Evolutionary conservation across 2,113 vertebrate species (phyloP).

Genomic region (Stictonetta naevosa): DNA sequence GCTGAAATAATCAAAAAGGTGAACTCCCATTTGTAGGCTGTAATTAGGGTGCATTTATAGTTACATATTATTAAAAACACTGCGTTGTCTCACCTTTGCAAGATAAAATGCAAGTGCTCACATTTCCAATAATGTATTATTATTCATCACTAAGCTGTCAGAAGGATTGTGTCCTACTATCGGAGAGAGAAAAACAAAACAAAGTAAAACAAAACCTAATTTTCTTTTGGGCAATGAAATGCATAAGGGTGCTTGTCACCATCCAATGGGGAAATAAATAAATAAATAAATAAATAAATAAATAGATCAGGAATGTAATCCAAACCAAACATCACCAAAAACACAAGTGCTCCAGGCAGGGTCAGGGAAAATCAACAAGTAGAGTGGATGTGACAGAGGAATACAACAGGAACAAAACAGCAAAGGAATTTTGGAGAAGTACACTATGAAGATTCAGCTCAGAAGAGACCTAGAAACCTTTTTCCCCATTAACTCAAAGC

Average conservation of each 20-base stretch:
- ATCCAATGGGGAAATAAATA: not conserved
- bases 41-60: not conserved
- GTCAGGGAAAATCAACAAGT: not conserved
- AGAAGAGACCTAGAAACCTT: not conserved
- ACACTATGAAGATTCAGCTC: not conserved
- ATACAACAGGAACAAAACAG: not conserved
- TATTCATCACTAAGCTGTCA: not conserved
- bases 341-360: not conserved
- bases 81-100: not conserved
- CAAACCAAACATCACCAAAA: not conserved
- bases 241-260: not conserved
- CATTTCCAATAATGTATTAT: not conserved
- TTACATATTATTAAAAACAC: not conserved
- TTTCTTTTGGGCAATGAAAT: not conserved
- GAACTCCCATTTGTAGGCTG: fast-evolving
- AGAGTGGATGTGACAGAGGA: not conserved
- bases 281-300: not conserved
- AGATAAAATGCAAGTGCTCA: not conserved
- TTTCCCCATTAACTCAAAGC: not conserved
- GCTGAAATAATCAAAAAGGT: not conserved
- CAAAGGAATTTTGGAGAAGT: not conserved
- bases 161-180: not conserved
- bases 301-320: not conserved
- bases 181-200: not conserved
- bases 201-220: not conserved